phyloP scores from a whole-genome alignment of 2,888 invertebrate genomes.

The Nomada ferruginata region DNA sequence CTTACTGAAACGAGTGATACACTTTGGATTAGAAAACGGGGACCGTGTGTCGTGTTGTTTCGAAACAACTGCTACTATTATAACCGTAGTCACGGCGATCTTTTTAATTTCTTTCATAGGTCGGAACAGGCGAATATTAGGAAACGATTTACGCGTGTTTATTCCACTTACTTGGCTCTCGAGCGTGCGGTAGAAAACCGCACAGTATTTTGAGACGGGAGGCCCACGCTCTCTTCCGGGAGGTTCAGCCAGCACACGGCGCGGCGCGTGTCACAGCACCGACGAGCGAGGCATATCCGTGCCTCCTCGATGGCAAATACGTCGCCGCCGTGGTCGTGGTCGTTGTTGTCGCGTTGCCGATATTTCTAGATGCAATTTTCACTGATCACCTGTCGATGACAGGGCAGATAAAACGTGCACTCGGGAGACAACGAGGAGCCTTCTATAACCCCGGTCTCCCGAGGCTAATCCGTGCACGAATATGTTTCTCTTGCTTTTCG shows the following conservation, averaged over 20 bases:
- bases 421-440: conserved; percentile 31
- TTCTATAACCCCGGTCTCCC: conserved; percentile 53
- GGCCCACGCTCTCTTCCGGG: conserved; percentile 80
- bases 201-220: conserved; percentile 78
- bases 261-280: conserved; percentile 74
- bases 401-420: conserved; percentile 46
- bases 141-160: conserved; percentile 54
- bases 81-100: not conserved
- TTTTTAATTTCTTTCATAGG: not conserved
- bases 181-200: conserved; percentile 65
- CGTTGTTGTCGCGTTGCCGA: conserved; percentile 40
- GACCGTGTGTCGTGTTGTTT: conserved; percentile 21
- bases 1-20: conserved; percentile 5
- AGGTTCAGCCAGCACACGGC: conserved; percentile 73
- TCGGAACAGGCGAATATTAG: conserved; percentile 3
- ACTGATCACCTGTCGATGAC: conserved; percentile 57
- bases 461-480: conserved; percentile 55
- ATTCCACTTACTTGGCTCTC: conserved; percentile 80
- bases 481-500: conserved; percentile 48
- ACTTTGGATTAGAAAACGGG: not conserved
- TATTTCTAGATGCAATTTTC: conserved; percentile 50
- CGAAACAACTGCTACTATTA: conserved; percentile 25
- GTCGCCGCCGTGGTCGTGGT: conserved; percentile 51
- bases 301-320: conserved; percentile 64
- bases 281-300: conserved; percentile 74